phyloP scores from a whole-genome alignment of 2,797 vertebrate species.

The Pantherophis alleghaniensis region DNA sequence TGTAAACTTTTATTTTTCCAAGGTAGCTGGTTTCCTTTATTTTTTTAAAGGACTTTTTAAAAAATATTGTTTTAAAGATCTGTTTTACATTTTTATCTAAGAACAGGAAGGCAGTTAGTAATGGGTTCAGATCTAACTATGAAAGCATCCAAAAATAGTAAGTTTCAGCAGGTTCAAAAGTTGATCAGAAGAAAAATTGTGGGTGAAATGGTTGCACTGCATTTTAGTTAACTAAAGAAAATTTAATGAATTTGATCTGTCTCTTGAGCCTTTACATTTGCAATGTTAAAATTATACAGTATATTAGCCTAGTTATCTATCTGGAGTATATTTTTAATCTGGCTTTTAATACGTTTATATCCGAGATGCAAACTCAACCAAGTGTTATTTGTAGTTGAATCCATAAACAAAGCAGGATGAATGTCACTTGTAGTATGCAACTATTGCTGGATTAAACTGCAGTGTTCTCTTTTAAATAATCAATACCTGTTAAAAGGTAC shows the following conservation, averaged over 20 bases:
- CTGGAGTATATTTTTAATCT: slow-evolving; percentile 1
- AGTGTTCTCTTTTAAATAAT: slow-evolving; percentile 61
- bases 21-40: not conserved
- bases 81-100: not conserved
- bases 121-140: not conserved
- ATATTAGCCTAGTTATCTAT: not conserved
- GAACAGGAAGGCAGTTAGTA: not conserved
- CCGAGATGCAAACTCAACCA: slow-evolving; percentile 23
- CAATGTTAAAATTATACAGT: slow-evolving; percentile 9
- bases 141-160: not conserved
- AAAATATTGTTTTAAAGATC: not conserved
- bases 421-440: slow-evolving; percentile 32
- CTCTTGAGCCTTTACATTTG: not conserved
- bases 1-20: not conserved
- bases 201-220: not conserved
- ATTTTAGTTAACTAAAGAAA: not conserved
- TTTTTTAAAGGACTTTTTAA: not conserved
- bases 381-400: slow-evolving; percentile 39
- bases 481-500: slow-evolving; percentile 53
- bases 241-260: not conserved
- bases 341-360: not conserved
- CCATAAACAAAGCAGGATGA: slow-evolving; percentile 15
- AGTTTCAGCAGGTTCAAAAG: not conserved
- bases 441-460: slow-evolving; percentile 41
- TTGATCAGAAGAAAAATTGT: not conserved